phyloP scores from a whole-genome alignment of 2,797 vertebrate species.

The Yasuhikotakia modesta region DNA sequence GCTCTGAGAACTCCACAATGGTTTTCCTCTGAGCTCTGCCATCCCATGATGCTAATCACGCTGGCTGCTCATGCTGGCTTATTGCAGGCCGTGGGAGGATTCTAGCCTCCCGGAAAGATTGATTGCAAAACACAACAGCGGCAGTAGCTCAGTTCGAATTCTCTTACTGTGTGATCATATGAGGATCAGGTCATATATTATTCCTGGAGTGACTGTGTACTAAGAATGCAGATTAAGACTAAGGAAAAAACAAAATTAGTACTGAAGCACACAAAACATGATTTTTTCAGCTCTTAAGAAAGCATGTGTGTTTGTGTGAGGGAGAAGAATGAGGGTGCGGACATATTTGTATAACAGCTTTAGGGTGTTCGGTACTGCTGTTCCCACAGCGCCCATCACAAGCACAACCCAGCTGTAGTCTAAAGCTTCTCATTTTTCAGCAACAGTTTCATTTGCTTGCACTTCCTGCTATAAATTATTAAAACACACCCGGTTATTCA shows the following conservation, averaged over 20 bases:
- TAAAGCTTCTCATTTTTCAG: conserved; percentile 25
- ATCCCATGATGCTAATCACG: conserved; percentile 26
- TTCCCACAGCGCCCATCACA: conserved; percentile 25
- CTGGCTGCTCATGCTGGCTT: conserved; percentile 57
- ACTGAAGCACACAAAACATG: conserved; percentile 27
- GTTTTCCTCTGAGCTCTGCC: conserved; percentile 56
- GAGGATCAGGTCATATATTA: conserved; percentile 47
- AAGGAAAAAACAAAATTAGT: neutral
- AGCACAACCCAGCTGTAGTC: conserved; percentile 18
- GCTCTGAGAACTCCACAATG: conserved; percentile 59
- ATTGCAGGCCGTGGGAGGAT: conserved; percentile 59
- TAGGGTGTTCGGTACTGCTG: conserved; percentile 61
- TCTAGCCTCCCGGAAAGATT: conserved; percentile 55
- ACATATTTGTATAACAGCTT: conserved; percentile 65
- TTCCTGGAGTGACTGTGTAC: conserved; percentile 29
- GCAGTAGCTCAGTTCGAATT: conserved; percentile 30
- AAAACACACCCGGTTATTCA: conserved; percentile 45
- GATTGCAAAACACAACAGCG: conserved; percentile 53
- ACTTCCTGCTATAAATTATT: conserved; percentile 57
- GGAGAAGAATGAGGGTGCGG: conserved; percentile 41
- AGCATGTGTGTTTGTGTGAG: conserved; percentile 26
- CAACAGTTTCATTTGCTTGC: conserved; percentile 46
- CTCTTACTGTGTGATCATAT: conserved; percentile 41
- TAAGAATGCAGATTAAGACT: conserved; percentile 10
- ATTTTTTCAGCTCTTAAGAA: conserved; percentile 22